A percentile compares a stretch with the other conserved stretches of the same genome.
These are phyloP conservation scores for Dryococelus australis DNA, from an alignment of 2,888 invertebrate species.

Conservation along the genomic window DNA sequence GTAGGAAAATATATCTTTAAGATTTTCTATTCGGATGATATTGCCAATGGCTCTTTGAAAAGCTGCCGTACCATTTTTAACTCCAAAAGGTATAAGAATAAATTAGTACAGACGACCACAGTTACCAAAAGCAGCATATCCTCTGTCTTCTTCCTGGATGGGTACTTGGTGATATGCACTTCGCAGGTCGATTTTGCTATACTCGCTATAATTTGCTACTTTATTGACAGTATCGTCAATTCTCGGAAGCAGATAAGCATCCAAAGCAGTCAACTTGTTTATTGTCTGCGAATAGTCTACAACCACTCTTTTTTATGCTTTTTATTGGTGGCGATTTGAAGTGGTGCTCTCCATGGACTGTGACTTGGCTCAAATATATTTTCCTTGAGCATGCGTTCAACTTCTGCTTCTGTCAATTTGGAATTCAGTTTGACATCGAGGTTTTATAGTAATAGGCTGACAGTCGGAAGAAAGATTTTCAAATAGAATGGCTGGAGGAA, in stretches of 20 bases:
- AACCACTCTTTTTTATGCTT: constrained; percentile 47
- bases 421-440: neutral
- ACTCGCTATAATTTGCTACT: constrained; percentile 28
- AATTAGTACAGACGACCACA: constrained; percentile 42
- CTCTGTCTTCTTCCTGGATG: constrained; percentile 37
- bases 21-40: constrained; percentile 37
- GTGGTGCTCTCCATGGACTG: constrained; percentile 42
- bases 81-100: constrained; percentile 42
- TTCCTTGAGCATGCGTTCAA: no score
- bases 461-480: constrained; percentile 24
- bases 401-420: neutral
- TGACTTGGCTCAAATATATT: constrained; percentile 13
- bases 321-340: constrained; percentile 42
- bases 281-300: constrained; percentile 49
- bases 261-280: constrained; percentile 47
- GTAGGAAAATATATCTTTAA: constrained; percentile 35
- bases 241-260: constrained; percentile 43
- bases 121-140: constrained; percentile 44
- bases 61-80: constrained; percentile 43
- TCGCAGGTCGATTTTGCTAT: constrained; percentile 43
- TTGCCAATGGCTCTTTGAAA: constrained; percentile 28
- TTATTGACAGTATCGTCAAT: constrained; percentile 41
- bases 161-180: constrained; percentile 46
- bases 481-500: no score
- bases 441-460: constrained; percentile 30